Evolutionary conservation across 2,113 vertebrate species (phyloP).

Genomic region (Saccopteryx bilineata): DNA sequence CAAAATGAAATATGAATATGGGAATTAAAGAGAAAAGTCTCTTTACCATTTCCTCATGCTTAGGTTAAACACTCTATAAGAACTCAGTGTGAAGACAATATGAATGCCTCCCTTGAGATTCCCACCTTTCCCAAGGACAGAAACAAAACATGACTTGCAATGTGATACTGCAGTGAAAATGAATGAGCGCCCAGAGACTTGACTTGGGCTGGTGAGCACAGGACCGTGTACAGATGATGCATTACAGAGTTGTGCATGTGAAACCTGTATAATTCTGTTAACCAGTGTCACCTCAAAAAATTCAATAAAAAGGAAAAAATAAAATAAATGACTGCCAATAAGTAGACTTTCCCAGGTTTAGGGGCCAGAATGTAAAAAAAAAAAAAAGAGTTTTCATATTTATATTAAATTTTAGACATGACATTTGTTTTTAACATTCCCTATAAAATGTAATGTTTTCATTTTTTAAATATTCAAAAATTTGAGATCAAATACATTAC

Average conservation of each 20-base stretch:
- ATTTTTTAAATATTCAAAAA: neutral
- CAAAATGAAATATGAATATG: conserved; percentile 49
- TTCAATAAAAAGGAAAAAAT: too few relatives aligned
- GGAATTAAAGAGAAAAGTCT: neutral
- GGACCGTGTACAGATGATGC: too few relatives aligned
- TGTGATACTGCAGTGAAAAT: neutral
- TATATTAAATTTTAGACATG: neutral
- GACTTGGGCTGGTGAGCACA: too few relatives aligned
- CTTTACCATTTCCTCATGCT: neutral
- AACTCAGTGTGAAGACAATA: neutral
- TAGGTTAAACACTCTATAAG: conserved; percentile 16
- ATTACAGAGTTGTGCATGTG: too few relatives aligned
- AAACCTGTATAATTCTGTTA: too few relatives aligned
- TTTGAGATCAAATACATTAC: neutral
- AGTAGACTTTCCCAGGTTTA: neutral
- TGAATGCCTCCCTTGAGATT: neutral
- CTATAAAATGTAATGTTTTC: neutral
- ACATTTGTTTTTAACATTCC: conserved; percentile 26
- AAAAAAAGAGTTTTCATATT: neutral
- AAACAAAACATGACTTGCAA: neutral
- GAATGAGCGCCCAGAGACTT: neutral
- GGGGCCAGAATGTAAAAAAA: neutral
- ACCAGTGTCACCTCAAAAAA: too few relatives aligned
- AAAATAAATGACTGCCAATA: too few relatives aligned
- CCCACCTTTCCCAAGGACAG: neutral